These are phyloP conservation scores for Pemphigus obesinymphae DNA, from an alignment of 1,140 invertebrate species.

Conservation along the genomic window DNA sequence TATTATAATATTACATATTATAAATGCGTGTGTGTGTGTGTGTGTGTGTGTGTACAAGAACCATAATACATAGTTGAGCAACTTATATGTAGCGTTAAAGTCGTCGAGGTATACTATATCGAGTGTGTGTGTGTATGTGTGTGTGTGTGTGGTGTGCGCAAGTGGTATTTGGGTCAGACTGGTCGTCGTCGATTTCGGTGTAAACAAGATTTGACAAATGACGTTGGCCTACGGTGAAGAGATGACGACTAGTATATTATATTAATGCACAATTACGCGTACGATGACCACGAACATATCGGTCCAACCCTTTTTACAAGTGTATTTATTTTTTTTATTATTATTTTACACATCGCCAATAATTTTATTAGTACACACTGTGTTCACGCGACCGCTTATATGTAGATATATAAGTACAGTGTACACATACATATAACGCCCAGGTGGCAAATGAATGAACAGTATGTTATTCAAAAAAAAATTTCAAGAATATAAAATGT, in stretches of 20 bases:
- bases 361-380: no score
- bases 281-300: background rate
- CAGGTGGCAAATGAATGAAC: no score
- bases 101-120: background rate
- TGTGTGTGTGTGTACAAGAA: no score
- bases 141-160: background rate
- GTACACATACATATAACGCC: no score
- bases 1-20: background rate
- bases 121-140: background rate
- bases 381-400: no score
- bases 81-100: background rate
- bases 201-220: background rate
- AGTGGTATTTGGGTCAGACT: background rate
- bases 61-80: background rate
- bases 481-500: no score
- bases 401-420: no score
- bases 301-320: background rate
- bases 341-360: no score
- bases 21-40: no score
- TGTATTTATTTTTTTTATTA: no score
- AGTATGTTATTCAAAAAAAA: no score
- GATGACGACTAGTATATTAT: background rate
- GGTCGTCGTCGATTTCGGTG: background rate
- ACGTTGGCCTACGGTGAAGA: background rate
- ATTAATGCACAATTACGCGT: background rate